Percentiles rank a stretch among this genome's conserved stretches.
Conservation (phyloP, 2,888 invertebrate species). For the Bombylius discolor region DNA sequence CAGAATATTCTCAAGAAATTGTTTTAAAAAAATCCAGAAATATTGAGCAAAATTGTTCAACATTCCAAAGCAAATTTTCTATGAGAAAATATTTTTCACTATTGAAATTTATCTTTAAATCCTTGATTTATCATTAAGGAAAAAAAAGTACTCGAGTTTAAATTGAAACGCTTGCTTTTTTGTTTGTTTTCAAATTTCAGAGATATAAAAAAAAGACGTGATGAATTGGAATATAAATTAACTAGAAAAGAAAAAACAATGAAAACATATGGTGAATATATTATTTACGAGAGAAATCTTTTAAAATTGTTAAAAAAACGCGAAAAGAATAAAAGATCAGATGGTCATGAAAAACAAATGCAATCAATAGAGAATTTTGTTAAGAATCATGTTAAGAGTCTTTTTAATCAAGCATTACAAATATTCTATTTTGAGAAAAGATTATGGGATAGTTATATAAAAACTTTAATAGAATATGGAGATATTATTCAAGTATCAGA, state of each 20-base stretch:
- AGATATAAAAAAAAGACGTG: slow-evolving; percentile 3
- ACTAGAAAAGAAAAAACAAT: not conserved
- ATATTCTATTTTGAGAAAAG: slow-evolving; percentile 59
- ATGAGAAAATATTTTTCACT: no score
- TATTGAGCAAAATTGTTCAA: no score
- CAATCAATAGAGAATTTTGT: not conserved
- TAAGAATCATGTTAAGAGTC: slow-evolving; percentile 46
- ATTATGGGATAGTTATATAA: slow-evolving; percentile 65
- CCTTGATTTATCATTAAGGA: not conserved
- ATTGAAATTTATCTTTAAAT: no score
- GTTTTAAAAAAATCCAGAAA: no score
- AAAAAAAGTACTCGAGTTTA: no score
- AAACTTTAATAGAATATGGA: slow-evolving; percentile 58
- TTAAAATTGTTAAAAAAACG: not conserved
- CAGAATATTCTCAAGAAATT: no score
- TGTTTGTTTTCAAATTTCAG: not conserved
- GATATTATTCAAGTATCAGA: slow-evolving; percentile 42
- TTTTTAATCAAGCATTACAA: slow-evolving; percentile 57
- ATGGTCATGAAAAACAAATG: not conserved
- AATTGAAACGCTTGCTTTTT: no score
- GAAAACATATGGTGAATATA: slow-evolving; percentile 5
- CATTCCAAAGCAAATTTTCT: no score
- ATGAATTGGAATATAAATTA: slow-evolving; percentile 4
- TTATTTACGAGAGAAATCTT: slow-evolving; percentile 3
- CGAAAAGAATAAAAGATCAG: not conserved